These are phyloP conservation scores for Capricornis sumatraensis DNA, from an alignment of 2,113 vertebrate species.

Conservation along the genomic window DNA sequence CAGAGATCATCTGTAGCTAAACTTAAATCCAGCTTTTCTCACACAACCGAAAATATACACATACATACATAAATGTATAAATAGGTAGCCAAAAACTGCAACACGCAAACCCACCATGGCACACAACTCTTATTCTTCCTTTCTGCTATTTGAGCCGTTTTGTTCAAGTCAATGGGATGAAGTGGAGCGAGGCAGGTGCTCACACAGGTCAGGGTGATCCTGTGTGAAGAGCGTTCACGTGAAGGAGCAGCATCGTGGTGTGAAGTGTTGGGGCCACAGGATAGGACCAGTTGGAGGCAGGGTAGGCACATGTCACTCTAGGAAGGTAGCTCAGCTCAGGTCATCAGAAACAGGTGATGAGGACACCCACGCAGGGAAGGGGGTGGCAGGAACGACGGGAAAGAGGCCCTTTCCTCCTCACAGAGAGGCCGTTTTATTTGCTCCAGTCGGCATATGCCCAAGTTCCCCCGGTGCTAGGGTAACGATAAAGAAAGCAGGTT, in stretches of 20 bases:
- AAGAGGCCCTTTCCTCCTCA: neutral
- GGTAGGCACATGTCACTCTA: neutral
- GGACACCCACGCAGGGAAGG: no score
- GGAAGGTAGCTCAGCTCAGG: neutral
- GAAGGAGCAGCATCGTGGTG: neutral
- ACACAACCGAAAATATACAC: neutral
- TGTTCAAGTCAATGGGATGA: neutral
- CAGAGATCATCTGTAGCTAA: neutral
- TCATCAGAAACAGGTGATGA: neutral
- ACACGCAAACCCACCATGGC: neutral
- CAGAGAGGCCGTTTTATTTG: neutral
- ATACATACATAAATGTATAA: neutral
- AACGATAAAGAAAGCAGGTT: neutral
- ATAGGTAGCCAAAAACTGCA: neutral
- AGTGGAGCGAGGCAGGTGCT: neutral
- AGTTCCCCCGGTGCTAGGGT: neutral
- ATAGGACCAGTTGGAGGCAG: neutral
- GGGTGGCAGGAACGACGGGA: rapidly evolving
- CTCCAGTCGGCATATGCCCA: neutral
- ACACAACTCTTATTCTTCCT: neutral
- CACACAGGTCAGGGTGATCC: neutral
- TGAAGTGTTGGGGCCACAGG: neutral
- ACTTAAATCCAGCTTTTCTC: neutral
- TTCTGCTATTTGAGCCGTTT: neutral
- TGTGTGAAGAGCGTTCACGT: rapidly evolving